Evolutionary conservation across 2,113 vertebrate genomes (phyloP).

Genomic region (Tor tambroides): DNA sequence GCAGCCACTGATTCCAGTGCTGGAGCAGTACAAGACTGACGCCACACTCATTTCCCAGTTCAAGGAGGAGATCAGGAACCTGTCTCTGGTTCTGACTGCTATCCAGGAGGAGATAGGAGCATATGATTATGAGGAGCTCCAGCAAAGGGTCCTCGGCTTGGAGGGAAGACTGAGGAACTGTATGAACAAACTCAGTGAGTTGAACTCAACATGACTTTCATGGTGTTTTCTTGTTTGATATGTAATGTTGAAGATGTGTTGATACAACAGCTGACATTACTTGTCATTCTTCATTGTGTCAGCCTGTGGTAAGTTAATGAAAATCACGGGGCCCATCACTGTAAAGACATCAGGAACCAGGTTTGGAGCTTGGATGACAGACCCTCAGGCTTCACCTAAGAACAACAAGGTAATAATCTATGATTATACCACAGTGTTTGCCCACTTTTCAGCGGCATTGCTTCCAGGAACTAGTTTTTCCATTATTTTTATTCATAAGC

Average conservation of each 20-base stretch:
- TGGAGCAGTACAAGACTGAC: slow-evolving; percentile 98
- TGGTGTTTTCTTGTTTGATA: not conserved
- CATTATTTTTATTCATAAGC: not conserved
- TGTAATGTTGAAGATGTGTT: slow-evolving; percentile 66
- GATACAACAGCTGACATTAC: slow-evolving; percentile 41
- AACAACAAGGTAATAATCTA: slow-evolving; percentile 92
- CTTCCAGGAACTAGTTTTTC: not conserved
- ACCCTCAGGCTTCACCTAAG: slow-evolving; percentile 87
- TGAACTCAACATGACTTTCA: not conserved
- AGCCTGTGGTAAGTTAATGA: slow-evolving; percentile 99
- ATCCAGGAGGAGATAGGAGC: slow-evolving; percentile 97
- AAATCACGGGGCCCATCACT: slow-evolving; percentile 93
- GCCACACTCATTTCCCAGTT: slow-evolving; percentile 92
- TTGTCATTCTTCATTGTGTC: slow-evolving; percentile 69
- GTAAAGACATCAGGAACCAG: slow-evolving; percentile 98
- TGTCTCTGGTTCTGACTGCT: slow-evolving; percentile 86
- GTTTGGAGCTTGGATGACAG: slow-evolving; percentile 98
- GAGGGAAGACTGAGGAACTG: slow-evolving; percentile 91
- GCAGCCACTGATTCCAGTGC: slow-evolving; percentile 90
- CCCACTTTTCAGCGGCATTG: not conserved
- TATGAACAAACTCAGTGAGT: slow-evolving; percentile 99
- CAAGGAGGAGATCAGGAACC: slow-evolving; percentile 94
- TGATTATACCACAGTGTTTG: not conserved
- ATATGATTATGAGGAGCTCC: slow-evolving; percentile 94
- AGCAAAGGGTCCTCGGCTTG: slow-evolving; percentile 87